Conservation (phyloP, 2,888 invertebrate species). For the Drosophila kuntzei region DNA sequence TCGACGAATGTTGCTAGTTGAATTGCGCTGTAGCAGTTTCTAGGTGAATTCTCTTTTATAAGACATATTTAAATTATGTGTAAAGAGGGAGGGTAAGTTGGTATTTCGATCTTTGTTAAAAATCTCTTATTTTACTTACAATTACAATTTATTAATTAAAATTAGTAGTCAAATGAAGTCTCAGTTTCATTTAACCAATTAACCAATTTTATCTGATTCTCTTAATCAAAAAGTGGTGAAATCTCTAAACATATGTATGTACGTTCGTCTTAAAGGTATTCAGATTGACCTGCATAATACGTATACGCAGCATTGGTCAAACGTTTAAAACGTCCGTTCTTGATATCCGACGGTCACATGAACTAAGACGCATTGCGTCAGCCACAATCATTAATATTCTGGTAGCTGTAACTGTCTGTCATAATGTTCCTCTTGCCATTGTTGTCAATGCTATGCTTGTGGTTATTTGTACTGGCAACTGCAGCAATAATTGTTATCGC, state of each 20-base stretch:
- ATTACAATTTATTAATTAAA: too few species aligned
- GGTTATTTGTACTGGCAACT: constrained; percentile 36
- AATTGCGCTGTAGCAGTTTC: constrained; percentile 2
- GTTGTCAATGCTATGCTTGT: constrained; percentile 37
- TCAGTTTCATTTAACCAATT: too few species aligned
- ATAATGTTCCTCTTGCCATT: background rate
- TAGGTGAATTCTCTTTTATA: background rate
- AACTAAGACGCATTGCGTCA: constrained; percentile 67
- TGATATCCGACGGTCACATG: constrained; percentile 10
- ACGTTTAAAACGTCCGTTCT: too few species aligned
- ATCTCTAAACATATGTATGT: too few species aligned
- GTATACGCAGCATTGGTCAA: too few species aligned
- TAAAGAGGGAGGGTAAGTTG: background rate
- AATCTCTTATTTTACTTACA: too few species aligned
- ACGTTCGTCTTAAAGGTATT: too few species aligned
- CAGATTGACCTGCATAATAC: too few species aligned
- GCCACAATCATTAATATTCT: constrained; percentile 55
- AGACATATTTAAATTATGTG: background rate
- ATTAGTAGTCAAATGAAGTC: too few species aligned
- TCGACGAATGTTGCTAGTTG: constrained; percentile 20
- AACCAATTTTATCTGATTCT: too few species aligned
- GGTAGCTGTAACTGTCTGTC: constrained; percentile 21
- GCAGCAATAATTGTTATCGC: constrained; percentile 44
- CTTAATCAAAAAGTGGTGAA: too few species aligned
- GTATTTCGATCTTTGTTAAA: background rate